Percentiles rank a stretch among this genome's conserved stretches.
Evolutionary conservation across 2,113 vertebrate species (phyloP).

Genomic region (Psittacus erithacus): DNA sequence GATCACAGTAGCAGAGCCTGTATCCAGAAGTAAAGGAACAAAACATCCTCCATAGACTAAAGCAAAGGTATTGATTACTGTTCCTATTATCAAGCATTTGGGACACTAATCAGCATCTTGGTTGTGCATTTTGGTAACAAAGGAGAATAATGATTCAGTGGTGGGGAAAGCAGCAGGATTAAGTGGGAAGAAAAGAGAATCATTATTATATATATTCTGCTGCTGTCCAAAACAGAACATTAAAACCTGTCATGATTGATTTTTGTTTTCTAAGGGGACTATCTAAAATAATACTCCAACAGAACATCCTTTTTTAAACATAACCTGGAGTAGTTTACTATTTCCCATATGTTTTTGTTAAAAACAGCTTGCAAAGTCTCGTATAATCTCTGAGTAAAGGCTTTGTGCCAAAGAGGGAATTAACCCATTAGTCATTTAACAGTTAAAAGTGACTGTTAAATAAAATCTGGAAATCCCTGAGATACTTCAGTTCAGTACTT

Average conservation of each 20-base stretch:
- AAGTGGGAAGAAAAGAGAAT: neutral
- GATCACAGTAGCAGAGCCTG: neutral
- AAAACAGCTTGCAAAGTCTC: conserved; percentile 41
- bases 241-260: neutral
- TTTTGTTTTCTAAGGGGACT: neutral
- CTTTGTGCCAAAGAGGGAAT: conserved; percentile 24
- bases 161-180: neutral
- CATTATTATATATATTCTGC: neutral
- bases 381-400: neutral
- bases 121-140: neutral
- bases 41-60: neutral
- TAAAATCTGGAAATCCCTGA: neutral
- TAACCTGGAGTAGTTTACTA: conserved; percentile 33
- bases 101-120: neutral
- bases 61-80: neutral
- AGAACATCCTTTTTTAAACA: neutral
- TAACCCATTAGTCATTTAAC: conserved; percentile 49
- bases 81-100: neutral
- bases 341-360: conserved; percentile 32
- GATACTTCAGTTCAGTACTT: neutral
- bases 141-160: neutral
- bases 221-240: neutral
- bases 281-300: neutral
- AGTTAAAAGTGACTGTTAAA: conserved; percentile 15
- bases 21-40: neutral